phyloP scores from a whole-genome alignment of 1,140 invertebrate species.

The Pseudobourletiella spinata region DNA sequence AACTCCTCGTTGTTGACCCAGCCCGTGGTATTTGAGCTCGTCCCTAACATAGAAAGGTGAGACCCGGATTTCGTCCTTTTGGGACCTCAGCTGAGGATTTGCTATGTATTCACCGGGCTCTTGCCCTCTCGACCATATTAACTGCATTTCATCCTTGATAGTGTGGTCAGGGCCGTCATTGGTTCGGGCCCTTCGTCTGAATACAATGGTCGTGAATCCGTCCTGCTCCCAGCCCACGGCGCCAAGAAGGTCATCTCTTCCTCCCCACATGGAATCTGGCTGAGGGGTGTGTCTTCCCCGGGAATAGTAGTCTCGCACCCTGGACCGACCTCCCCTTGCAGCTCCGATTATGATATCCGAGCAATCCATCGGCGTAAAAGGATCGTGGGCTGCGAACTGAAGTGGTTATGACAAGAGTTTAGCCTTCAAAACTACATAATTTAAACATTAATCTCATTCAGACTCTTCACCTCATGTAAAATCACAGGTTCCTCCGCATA shows the following conservation, averaged over 20 bases:
- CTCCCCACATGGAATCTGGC: conserved; percentile 76
- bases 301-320: conserved; percentile 84
- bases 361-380: conserved; percentile 25
- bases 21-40: conserved; percentile 88
- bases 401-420: not conserved
- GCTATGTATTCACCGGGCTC: conserved; percentile 62
- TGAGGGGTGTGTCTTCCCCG: conserved; percentile 74
- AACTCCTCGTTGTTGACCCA: conserved; percentile 68
- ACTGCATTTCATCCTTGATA: conserved; percentile 55
- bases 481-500: conserved; percentile 45
- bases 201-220: conserved; percentile 78
- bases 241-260: conserved; percentile 73
- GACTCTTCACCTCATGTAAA: conserved; percentile 38
- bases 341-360: conserved; percentile 53
- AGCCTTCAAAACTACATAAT: not conserved
- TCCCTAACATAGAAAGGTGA: conserved; percentile 78
- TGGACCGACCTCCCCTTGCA: conserved; percentile 63
- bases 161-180: conserved; percentile 28
- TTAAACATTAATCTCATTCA: not conserved
- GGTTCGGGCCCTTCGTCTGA: conserved; percentile 65
- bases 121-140: conserved; percentile 88
- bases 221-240: conserved; percentile 79
- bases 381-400: conserved; percentile 20
- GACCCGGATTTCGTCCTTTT: conserved; percentile 48
- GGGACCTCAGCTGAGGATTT: conserved; percentile 58